Evolutionary conservation across 2,888 invertebrate genomes (phyloP), one percentile per base, ranked within the genome.

Genomic region (Lithophane semibrunnea): DNA sequence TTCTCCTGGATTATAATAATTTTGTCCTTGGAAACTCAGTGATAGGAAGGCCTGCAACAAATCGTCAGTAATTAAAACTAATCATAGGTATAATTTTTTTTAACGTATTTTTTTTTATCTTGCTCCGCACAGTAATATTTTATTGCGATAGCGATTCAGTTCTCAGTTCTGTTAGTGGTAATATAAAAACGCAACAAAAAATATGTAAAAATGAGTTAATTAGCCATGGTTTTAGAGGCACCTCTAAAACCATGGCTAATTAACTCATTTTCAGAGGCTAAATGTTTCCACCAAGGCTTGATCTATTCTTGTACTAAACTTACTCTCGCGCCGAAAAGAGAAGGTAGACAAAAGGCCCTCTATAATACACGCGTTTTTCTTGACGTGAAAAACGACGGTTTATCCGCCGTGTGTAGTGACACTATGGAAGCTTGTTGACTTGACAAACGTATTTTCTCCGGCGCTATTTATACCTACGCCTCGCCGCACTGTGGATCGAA

Each of bases 41-140:
- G 2, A 44, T 18, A 75, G 21, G 5, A 29, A 29, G 29, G 10
- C 52, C 8, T 7, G 8, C 3, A 24, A 63, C 54, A 37, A 54
- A 47, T 16, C 0, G 21, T 29, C 2, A 18, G 16, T 66, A 66
- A 65, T 65, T 42, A 65, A 29, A n/a, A 37, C 18, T n/a, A 18
- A 2, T n/a, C 16, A 75, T 42, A 49, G 21, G n/a, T n/a, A 24
- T 2, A 29, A 29, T 29, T 29, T 29, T 29, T 29, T 29, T 29
- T n/a, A n/a, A 29, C 29, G 0, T 16, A 54, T 2, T 21, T n/a
- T 29, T 77, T 64, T 72, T 67, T 78, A 65, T 66, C 10, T 47
- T 13, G n/a, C 1, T 21, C 60, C 10, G 44, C 54, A 24, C 18
- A 54, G 4, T 61, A 60, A 29, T 29, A 29, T 37, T 37, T 37